Evolutionary conservation across 2,888 invertebrate genomes (phyloP).

Genomic region (Agelastica alni): DNA sequence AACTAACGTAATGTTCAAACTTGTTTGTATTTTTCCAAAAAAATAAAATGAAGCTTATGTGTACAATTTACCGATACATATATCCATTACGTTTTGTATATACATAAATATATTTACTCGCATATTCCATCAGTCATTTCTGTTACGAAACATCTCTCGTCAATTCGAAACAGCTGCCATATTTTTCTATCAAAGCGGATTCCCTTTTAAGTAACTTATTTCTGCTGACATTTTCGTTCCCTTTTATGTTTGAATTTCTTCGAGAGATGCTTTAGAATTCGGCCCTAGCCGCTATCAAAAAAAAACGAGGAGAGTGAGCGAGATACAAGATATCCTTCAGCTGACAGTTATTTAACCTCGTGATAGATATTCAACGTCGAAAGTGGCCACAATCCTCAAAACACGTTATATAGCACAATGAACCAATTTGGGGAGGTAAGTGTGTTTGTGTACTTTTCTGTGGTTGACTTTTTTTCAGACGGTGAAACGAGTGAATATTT

Average conservation of each 20-base stretch:
- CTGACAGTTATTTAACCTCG: slow-evolving; percentile 47
- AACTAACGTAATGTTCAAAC: too few relatives aligned
- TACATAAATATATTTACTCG: slow-evolving; percentile 18
- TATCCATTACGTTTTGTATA: slow-evolving; percentile 16
- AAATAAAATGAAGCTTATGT: too few relatives aligned
- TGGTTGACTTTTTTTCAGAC: too few relatives aligned
- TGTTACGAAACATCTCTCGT: slow-evolving; percentile 21
- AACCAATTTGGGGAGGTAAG: too few relatives aligned
- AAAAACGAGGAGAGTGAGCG: slow-evolving; percentile 17
- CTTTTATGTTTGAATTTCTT: slow-evolving; percentile 38
- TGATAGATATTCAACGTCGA: slow-evolving; percentile 44
- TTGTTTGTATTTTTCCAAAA: too few relatives aligned
- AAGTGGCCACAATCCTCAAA: slow-evolving; percentile 29
- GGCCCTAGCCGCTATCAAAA: slow-evolving; percentile 13
- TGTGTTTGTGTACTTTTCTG: too few relatives aligned
- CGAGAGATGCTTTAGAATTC: slow-evolving; percentile 36
- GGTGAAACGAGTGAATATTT: too few relatives aligned
- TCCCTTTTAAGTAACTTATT: slow-evolving; percentile 42
- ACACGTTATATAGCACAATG: too few relatives aligned
- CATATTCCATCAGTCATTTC: slow-evolving; percentile 22
- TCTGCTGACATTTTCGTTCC: slow-evolving; percentile 39
- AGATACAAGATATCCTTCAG: slow-evolving; percentile 36
- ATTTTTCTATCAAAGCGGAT: slow-evolving; percentile 34
- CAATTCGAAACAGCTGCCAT: slow-evolving; percentile 31
- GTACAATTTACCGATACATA: background rate